A percentile compares a stretch with the other conserved stretches of the same genome.
phyloP scores from a whole-genome alignment of 2,113 vertebrate genomes.

The Antigone vipio region DNA sequence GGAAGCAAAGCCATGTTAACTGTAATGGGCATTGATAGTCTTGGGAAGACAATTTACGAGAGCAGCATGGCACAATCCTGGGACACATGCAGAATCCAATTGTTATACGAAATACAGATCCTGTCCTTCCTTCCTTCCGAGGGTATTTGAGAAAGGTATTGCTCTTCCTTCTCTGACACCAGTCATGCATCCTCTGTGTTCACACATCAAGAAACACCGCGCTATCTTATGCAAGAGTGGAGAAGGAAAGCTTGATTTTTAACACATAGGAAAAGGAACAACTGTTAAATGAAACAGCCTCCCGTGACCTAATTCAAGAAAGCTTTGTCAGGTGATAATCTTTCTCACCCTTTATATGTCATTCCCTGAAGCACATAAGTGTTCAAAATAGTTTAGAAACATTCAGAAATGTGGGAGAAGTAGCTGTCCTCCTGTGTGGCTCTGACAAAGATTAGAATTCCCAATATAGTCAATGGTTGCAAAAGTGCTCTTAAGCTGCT shows the following conservation, averaged over 20 bases:
- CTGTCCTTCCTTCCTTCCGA: not conserved
- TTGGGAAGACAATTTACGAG: not conserved
- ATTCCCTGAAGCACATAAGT: not conserved
- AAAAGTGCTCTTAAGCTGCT: constrained; percentile 50
- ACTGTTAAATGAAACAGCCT: constrained; percentile 1
- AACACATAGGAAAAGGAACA: not conserved
- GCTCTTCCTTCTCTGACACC: not conserved
- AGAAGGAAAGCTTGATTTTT: not conserved
- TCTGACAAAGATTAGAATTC: constrained; percentile 45
- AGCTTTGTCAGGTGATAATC: constrained; percentile 40
- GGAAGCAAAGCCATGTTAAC: not conserved
- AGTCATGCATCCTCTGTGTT: not conserved
- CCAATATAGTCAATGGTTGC: constrained; percentile 11
- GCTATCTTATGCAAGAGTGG: not conserved
- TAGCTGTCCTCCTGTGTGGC: not conserved
- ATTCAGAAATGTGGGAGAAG: constrained; percentile 1
- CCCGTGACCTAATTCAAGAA: constrained; percentile 38
- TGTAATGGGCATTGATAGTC: not conserved
- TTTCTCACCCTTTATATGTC: constrained; percentile 13
- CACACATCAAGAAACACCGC: not conserved
- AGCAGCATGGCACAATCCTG: not conserved
- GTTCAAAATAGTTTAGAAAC: constrained; percentile 36
- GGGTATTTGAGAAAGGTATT: not conserved
- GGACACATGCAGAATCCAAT: not conserved
- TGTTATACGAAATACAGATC: not conserved